Conservation (phyloP, 1,140 invertebrate species). For the Ylistrum balloti region DNA sequence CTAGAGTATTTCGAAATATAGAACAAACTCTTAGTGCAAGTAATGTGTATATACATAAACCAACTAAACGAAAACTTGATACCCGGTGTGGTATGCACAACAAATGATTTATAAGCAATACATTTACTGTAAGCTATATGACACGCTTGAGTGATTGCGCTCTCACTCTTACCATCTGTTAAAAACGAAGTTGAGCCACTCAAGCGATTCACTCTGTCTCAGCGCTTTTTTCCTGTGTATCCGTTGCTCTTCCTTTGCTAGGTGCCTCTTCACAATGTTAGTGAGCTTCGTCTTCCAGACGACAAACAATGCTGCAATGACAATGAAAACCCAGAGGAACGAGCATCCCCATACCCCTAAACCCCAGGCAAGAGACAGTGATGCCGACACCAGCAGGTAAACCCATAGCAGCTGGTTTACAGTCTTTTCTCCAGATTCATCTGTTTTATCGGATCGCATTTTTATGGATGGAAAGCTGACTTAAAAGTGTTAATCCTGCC, state of each 20-base stretch:
- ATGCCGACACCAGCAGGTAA: slow-evolving; percentile 73
- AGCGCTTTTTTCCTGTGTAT: slow-evolving; percentile 83
- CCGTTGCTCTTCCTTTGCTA: slow-evolving; percentile 79
- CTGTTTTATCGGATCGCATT: slow-evolving; percentile 26
- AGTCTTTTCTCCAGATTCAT: slow-evolving; percentile 50
- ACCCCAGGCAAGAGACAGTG: slow-evolving; percentile 71
- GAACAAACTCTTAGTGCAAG: no score
- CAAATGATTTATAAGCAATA: not conserved
- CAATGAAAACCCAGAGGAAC: slow-evolving; percentile 75
- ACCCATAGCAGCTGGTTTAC: slow-evolving; percentile 69
- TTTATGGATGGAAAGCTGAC: not conserved
- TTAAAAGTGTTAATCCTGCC: not conserved
- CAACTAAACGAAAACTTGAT: not conserved
- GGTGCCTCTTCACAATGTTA: slow-evolving; percentile 71
- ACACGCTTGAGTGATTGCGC: slow-evolving; percentile 29
- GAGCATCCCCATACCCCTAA: slow-evolving; percentile 72
- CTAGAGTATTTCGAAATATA: no score
- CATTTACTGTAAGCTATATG: not conserved
- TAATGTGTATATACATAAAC: not conserved
- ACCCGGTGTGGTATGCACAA: not conserved
- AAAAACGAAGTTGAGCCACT: slow-evolving; percentile 85
- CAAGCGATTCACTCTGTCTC: slow-evolving; percentile 84
- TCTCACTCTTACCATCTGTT: slow-evolving; percentile 83
- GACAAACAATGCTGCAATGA: slow-evolving; percentile 71
- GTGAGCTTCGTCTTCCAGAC: slow-evolving; percentile 76